Evolutionary conservation across 92 coral and sea anemone species (phyloP), one percentile per base, ranked within the genome.

Genomic region (Zoanthus sociatus): DNA sequence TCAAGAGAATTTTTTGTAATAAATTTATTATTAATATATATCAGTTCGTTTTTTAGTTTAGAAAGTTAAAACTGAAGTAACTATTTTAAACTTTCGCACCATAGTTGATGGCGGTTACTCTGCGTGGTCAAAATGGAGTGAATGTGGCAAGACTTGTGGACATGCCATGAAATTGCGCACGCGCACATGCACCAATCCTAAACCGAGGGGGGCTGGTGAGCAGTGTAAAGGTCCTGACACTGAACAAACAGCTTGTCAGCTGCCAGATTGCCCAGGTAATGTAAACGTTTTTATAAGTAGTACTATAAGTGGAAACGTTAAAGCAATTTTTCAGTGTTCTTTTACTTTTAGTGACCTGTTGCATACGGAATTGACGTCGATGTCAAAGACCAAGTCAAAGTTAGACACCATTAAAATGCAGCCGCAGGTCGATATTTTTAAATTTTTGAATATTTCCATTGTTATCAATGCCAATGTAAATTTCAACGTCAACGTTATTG

Each of bases 81-180:
- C 9, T 6, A 63, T 17, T 32, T 11, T 63, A 17, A 16, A 7
- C 10, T 69, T 12, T 7, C 14, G 45, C 30, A 50, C 10, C 17
- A 51, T 26, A 81, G 85, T 81, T 81, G 26, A 81, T 26, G 75
- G 85, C 33, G 85, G 85, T 37, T 81, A 81, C 75, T 81, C 85
- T 4, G 17, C 66, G 26, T 81, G 85, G 85, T 81, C 85, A 0
- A 30, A 66, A 30, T 81, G 85, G 85, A 17, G 60, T 7, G 32
- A 63, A 4, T 81, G 85, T 18, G 85, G 75, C 10, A 81, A 81
- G 85, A 81, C 85, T 8, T 81, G 85, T 47, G 85, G 85, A 14
- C 46, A 81, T 16, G 71, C 71, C 9, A 45, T 79, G 12, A 58
- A 78, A 44, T 9, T 26, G 10, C 71, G 71, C 55, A 17, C 84